Base-by-base conservation (phyloP, 2,888 invertebrate species). In the Coremacera marginata region DNA sequence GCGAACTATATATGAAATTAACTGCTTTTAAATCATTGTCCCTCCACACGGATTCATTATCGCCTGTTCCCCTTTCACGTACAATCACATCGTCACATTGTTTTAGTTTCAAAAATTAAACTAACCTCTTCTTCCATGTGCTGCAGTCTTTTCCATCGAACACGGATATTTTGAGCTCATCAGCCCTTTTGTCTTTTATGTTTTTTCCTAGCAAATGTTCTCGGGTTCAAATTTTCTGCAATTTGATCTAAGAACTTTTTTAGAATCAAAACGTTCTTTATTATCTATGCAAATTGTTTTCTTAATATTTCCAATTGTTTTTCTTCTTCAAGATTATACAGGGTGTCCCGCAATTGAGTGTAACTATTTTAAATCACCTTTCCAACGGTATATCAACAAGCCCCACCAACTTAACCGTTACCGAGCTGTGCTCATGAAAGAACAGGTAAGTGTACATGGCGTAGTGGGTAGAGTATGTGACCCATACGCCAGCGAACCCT, bases 1-100 rank as follows among this genome's bases (percentile, higher is more conserved):
- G 14, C 11, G 51, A 51, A 52, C 51, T 34, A 27, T 68, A 68
- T 27, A 75, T 68, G 16, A 31, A 52, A 16, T 68, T 68, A 8
- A 25, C 34, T 22, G 75, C 75, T 31, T 52, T 75, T 2, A 75
- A n/a, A 16, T 75, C 75, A 27, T 44, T 31, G 31, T 49, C 16
- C 57, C 11, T 44, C 37, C 67, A 67, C 37, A 19, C 19, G 44
- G 37, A 3, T 8, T 67, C 67, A 37, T 67, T 37, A 67, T 44
- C 44, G 37, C 7, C 7, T 57, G 57, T 44, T 22, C 2, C 37
- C 9, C 44, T 67, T 8, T 8, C 44, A 37, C 34, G 37, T n/a
- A 37, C 7, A 9, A 22, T 22, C 9, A 44, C 22, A 44, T 44
- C 11, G n/a, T 52, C 68, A 67, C 67, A 34, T 49, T 55, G 16